Evolutionary conservation across 1,140 invertebrate genomes (phyloP), one percentile per base, ranked within the genome.

Genomic region (Rhopalosiphum padi): DNA sequence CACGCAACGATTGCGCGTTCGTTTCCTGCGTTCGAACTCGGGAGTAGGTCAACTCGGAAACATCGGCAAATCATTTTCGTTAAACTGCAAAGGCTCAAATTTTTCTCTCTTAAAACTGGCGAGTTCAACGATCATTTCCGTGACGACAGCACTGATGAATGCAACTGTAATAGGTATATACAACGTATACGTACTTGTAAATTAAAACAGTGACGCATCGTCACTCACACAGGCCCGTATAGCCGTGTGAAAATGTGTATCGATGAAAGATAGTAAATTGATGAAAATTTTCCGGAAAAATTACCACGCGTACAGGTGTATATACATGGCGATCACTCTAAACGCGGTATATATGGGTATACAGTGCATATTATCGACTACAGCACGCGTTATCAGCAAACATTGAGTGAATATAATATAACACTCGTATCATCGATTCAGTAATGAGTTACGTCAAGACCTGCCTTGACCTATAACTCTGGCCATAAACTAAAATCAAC

Each of bases 391-490:
- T 91, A 91, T 91, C 90, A 77, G n/a, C 30, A 77, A 46, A 68
- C 37, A 1, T 30, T 6, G 48, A 89, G 35, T 25, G 48, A 89
- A 55, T 55, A 55, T 25, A 53, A 51, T 37, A 87, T 48, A 46
- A 25, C 4, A 35, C 37, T 89, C 87, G 35, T 89, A 89, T 89
- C 51, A 89, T 89, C 88, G n/a, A 53, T 89, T 53, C 90, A 48
- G 82, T 82, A 48, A 85, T 41, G 82, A 85, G 91, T 43, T 83
- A 55, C 91, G 91, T 93, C 91, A 93, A 93, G 82, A 53, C 55
- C 77, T 51, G 91, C 91, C 91, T 93, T 93, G 91, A 93, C 91
- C 91, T 93, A 93, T 93, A 93, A 55, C 91, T 93, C 77, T 37
- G 82, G 48, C 48, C 90, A 25, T 83, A 83, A 83, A 92, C 68